These are phyloP conservation scores for Reticulitermes speratus DNA, from an alignment of 1,140 invertebrate species.

Conservation along the genomic window DNA sequence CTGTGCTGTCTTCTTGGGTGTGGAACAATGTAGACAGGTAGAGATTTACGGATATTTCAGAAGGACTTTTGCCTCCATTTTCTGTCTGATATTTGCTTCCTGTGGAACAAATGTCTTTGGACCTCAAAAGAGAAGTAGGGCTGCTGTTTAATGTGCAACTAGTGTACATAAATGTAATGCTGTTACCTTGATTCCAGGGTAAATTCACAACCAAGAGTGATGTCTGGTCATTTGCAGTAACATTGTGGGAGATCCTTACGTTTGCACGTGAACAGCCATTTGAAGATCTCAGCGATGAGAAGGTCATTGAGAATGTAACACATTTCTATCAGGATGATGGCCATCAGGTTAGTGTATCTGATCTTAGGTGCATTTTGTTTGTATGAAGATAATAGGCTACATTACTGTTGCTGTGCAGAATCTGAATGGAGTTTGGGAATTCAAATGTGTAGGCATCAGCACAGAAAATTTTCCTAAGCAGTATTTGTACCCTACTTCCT, in stretches of 20 bases:
- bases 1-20: no score
- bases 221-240: slow-evolving; percentile 88
- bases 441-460: no score
- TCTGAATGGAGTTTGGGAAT: not conserved
- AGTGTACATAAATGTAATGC: not conserved
- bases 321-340: slow-evolving; percentile 67
- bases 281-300: slow-evolving; percentile 72
- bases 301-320: slow-evolving; percentile 75
- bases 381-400: slow-evolving; percentile 34
- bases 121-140: no score
- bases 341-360: slow-evolving; percentile 53
- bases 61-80: no score
- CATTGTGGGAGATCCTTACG: slow-evolving; percentile 86
- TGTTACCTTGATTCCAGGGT: slow-evolving; percentile 55
- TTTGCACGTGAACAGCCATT: slow-evolving; percentile 82
- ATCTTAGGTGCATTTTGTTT: not conserved
- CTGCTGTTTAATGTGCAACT: no score
- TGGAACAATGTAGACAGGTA: no score
- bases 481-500: no score
- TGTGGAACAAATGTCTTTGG: no score
- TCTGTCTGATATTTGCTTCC: no score
- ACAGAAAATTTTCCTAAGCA: no score
- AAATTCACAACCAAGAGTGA: slow-evolving; percentile 84
- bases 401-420: not conserved
- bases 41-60: no score